phyloP scores from a whole-genome alignment of 2,113 vertebrate species.

The Rousettus leschenaultii region DNA sequence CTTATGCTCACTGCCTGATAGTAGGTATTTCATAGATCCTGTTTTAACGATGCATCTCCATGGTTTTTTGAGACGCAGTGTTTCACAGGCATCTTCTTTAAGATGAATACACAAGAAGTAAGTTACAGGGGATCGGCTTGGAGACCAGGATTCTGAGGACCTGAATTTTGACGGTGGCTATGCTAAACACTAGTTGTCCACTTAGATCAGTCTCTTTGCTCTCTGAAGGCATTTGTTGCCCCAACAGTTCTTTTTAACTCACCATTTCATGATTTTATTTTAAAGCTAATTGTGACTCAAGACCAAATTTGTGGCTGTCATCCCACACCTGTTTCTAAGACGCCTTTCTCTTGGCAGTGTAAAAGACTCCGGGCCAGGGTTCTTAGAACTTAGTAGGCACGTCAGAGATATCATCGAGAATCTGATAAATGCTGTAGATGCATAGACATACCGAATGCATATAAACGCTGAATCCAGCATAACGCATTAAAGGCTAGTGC shows the following conservation, averaged over 20 bases:
- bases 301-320: neutral
- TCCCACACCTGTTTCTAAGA: neutral
- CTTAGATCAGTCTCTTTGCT: too few species aligned
- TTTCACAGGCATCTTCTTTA: neutral
- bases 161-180: accelerated
- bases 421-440: neutral
- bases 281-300: neutral
- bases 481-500: neutral
- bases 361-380: neutral
- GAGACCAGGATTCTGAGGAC: neutral
- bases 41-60: neutral
- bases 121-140: neutral
- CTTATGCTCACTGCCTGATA: neutral
- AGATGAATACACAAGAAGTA: neutral
- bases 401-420: neutral
- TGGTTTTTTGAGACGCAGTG: neutral
- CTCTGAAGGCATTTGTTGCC: neutral
- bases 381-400: neutral
- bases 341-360: neutral
- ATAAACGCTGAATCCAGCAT: neutral
- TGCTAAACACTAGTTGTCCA: accelerated
- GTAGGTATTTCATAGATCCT: neutral
- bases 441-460: neutral
- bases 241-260: neutral
- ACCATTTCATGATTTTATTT: neutral